Evolutionary conservation across 2,797 vertebrate genomes (phyloP), one percentile per base, ranked within the genome.

Genomic region (Myotis findleyi): DNA sequence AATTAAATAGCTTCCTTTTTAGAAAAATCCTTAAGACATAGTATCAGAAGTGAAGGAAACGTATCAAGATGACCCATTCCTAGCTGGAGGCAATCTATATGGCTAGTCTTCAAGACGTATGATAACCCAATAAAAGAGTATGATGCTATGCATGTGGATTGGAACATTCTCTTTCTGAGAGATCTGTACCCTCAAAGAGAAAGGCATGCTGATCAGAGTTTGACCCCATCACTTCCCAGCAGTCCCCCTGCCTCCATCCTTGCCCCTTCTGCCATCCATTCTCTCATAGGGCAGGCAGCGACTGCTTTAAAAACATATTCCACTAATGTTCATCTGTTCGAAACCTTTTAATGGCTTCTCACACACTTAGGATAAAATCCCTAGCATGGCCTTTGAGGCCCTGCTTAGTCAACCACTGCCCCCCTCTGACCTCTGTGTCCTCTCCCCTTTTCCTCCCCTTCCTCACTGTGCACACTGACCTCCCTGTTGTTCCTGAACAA

Each of bases 1-100:
- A 38, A 7, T 3, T 75, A 79, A 82, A 91, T 53, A 90, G 1
- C 20, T 69, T 80, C 38, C 33, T 25, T 62, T 85, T 95, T 36
- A 76, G 64, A 47, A 90, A 90, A 88, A 93, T 4, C 41, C 30
- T 93, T 81, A 81, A 93, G 27, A 82, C 20, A 75, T 2, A 51
- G 4, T 38, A 30, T 41, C 21, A 49, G 27, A 94, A 16, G 87
- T 4, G 20, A 92, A 82, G 64, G 21, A 53, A 53, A 94, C 18
- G 7, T 47, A 14, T 18, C 57, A 13, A 55, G 11, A 38, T 4
- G 7, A 9, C 14, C 62, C 69, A 71, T 21, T 84, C 62, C 13
- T 36, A 62, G 3, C 16, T 44, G 27, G 47, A 76, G 4, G 20
- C 66, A 84, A 62, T 27, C 16, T 33, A 27, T 21, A 21, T 27